These are phyloP conservation scores for Aspidiotus rigidus DNA, from an alignment of 2,888 invertebrate species.

Conservation along the genomic window DNA sequence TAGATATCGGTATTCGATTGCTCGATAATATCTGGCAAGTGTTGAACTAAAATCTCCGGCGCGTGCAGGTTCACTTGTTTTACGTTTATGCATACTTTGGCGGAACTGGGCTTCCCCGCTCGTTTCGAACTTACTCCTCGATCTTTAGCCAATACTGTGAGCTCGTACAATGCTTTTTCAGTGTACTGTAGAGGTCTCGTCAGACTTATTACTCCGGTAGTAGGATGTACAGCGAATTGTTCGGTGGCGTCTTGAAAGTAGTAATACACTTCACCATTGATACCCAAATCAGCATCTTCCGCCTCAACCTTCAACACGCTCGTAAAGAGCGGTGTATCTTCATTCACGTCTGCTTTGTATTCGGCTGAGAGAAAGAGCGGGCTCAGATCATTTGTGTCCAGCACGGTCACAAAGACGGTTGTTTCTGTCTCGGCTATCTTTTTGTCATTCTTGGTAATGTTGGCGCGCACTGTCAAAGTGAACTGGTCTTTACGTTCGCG, in stretches of 20 bases:
- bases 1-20: slow-evolving; percentile 75
- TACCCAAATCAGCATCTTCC: slow-evolving; percentile 90
- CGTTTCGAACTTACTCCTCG: slow-evolving; percentile 59
- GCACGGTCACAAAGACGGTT: slow-evolving; percentile 59
- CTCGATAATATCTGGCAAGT: slow-evolving; percentile 69
- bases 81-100: slow-evolving; percentile 66
- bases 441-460: slow-evolving; percentile 46
- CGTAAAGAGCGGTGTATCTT: slow-evolving; percentile 76
- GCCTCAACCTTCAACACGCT: slow-evolving; percentile 72
- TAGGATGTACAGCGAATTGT: slow-evolving; percentile 86
- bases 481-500: slow-evolving; percentile 82
- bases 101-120: slow-evolving; percentile 57
- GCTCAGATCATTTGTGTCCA: slow-evolving; percentile 82
- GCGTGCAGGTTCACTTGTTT: slow-evolving; percentile 72
- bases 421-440: slow-evolving; percentile 57
- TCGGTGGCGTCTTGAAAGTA: slow-evolving; percentile 73
- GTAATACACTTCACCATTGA: slow-evolving; percentile 95
- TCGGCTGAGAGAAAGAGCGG: slow-evolving; percentile 86
- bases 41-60: slow-evolving; percentile 72
- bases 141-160: slow-evolving; percentile 76
- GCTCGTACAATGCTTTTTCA: slow-evolving; percentile 59
- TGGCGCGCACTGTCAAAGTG: slow-evolving; percentile 65
- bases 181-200: slow-evolving; percentile 66
- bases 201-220: slow-evolving; percentile 76
- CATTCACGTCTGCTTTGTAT: slow-evolving; percentile 76